phyloP scores from a whole-genome alignment of 2,113 vertebrate genomes.

The Raphicerus campestris region DNA sequence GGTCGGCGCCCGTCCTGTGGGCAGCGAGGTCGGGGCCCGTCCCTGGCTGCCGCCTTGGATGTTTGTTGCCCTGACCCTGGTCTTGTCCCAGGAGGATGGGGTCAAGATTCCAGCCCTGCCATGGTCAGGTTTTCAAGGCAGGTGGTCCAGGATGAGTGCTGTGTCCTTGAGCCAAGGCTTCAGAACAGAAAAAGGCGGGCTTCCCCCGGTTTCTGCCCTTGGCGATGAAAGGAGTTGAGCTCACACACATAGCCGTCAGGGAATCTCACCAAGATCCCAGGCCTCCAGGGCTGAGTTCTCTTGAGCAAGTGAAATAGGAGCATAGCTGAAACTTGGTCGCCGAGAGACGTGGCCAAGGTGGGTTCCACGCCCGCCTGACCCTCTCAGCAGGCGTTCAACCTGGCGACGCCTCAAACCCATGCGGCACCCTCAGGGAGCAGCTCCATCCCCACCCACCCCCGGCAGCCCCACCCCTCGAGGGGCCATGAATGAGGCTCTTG shows the following conservation, averaged over 20 bases:
- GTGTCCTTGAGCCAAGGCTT: neutral
- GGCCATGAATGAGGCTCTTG: neutral
- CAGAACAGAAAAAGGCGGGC: neutral
- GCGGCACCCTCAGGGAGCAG: neutral
- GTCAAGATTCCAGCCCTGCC: neutral
- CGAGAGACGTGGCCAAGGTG: neutral
- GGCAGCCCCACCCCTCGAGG: accelerated
- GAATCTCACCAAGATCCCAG: neutral
- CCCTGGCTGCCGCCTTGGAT: accelerated
- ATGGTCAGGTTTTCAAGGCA: neutral
- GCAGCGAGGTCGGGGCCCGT: neutral
- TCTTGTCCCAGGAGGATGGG: neutral
- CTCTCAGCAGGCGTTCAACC: neutral
- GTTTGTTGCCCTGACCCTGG: neutral
- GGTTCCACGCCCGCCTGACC: accelerated
- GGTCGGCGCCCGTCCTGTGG: too few species aligned
- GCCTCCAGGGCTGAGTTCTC: too few species aligned
- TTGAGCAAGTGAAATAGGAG: neutral
- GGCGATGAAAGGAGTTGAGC: neutral
- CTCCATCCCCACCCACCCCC: neutral
- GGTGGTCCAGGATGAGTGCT: neutral
- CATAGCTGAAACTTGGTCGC: neutral
- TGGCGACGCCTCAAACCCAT: accelerated
- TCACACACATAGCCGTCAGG: neutral
- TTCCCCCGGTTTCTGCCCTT: accelerated